phyloP scores from a whole-genome alignment of 2,113 vertebrate genomes.

The Paramisgurnus dabryanus region DNA sequence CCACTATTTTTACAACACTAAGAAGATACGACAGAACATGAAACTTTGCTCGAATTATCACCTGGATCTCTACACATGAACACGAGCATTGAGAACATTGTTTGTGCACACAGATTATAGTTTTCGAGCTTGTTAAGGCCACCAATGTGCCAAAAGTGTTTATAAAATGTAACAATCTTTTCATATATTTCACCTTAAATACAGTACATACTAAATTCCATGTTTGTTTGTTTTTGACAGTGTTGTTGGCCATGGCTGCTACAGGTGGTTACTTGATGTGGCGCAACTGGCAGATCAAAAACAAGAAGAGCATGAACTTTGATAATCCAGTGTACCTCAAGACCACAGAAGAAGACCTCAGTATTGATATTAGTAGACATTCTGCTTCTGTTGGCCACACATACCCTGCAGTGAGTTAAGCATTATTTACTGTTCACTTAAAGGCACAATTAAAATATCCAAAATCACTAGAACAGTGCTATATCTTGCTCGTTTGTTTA shows the following conservation, averaged over 20 bases:
- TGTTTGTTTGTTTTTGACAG: constrained; percentile 62
- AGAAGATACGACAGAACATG: too few relatives aligned
- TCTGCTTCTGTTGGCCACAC: constrained; percentile 90
- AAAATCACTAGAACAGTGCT: too few relatives aligned
- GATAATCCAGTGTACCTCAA: constrained; percentile 98
- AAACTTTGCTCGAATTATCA: too few relatives aligned
- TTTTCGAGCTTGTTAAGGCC: too few relatives aligned
- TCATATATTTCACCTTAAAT: neutral
- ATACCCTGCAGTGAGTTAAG: constrained; percentile 90
- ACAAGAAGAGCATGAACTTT: constrained; percentile 99
- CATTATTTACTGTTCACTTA: neutral
- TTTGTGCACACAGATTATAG: too few relatives aligned
- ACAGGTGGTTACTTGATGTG: constrained; percentile 88
- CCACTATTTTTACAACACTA: too few relatives aligned
- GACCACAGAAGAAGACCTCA: constrained; percentile 96
- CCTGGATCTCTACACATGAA: too few relatives aligned
- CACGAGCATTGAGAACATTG: too few relatives aligned
- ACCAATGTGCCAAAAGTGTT: too few relatives aligned
- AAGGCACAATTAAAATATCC: too few relatives aligned
- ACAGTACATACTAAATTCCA: neutral
- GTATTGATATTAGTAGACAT: constrained; percentile 92
- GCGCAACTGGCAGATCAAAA: constrained; percentile 96
- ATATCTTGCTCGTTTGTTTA: too few relatives aligned
- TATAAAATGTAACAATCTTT: too few relatives aligned
- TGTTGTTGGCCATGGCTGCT: constrained; percentile 83